Conservation (phyloP, 2,797 vertebrate species). For the Sitta carolinensis region DNA sequence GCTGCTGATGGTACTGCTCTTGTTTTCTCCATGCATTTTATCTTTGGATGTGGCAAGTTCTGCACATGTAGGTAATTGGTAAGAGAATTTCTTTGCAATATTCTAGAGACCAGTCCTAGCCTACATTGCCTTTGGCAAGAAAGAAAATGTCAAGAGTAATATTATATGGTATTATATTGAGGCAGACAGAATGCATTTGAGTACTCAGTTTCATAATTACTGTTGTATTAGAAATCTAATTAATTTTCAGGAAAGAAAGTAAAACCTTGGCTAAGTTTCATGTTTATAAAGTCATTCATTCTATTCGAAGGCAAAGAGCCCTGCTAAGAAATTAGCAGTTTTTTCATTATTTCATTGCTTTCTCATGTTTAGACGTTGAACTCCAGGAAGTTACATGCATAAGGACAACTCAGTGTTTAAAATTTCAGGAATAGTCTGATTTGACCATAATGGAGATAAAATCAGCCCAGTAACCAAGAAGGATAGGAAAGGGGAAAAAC, state of each 20-base stretch:
- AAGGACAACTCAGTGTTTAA: not conserved
- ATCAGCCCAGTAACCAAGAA: not conserved
- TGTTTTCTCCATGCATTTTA: not conserved
- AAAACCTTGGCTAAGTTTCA: not conserved
- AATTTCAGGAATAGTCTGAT: not conserved
- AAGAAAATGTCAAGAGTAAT: not conserved
- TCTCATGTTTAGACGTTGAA: not conserved
- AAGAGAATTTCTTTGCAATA: not conserved
- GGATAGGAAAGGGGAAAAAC: not conserved
- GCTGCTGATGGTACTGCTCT: not conserved
- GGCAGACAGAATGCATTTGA: not conserved
- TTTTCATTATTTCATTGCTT: not conserved
- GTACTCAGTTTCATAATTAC: not conserved
- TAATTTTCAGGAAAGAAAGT: not conserved
- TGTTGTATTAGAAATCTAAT: not conserved
- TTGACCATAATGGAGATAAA: not conserved
- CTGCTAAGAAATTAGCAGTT: not conserved
- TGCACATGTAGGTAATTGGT: not conserved
- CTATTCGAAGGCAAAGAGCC: not conserved
- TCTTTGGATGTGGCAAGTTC: not conserved
- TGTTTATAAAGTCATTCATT: not conserved
- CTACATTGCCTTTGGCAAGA: not conserved
- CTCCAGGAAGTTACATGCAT: not conserved
- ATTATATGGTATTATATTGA: not conserved
- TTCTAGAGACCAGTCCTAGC: not conserved